Conservation (phyloP, 1,140 invertebrate species). For the Drosophila saltans region DNA sequence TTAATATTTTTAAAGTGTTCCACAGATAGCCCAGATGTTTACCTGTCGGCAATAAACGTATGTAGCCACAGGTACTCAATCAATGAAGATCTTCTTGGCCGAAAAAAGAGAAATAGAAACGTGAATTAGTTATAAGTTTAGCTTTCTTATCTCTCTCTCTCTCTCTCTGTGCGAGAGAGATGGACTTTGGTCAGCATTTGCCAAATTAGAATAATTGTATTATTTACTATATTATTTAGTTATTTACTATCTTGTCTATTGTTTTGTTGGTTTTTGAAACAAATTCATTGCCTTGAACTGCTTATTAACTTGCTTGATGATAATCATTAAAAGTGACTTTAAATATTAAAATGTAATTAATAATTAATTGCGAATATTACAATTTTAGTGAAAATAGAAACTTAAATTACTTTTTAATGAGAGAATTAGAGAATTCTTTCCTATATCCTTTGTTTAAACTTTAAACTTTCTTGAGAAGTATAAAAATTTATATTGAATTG, state of each 20-base stretch:
- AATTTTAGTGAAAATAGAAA: no score
- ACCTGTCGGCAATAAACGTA: slow-evolving; percentile 38
- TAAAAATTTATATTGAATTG: no score
- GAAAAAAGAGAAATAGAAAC: background rate
- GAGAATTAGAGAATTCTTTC: no score
- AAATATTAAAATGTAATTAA: background rate
- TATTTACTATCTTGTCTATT: background rate
- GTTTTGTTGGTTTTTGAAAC: background rate
- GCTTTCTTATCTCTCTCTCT: background rate
- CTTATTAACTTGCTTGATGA: background rate
- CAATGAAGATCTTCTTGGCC: background rate
- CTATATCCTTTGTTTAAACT: no score
- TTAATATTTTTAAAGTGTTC: slow-evolving; percentile 32
- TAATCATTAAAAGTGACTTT: background rate
- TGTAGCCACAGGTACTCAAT: slow-evolving; percentile 16
- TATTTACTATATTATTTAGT: background rate
- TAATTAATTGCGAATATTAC: no score
- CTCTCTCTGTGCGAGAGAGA: background rate
- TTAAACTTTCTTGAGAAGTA: no score
- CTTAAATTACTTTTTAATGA: no score
- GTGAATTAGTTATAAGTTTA: background rate
- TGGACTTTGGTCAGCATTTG: background rate
- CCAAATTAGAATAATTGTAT: background rate
- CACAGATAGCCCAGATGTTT: background rate
- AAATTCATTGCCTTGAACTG: background rate